Base-by-base conservation (phyloP, 2,888 invertebrate species). In the Noctua comes region DNA sequence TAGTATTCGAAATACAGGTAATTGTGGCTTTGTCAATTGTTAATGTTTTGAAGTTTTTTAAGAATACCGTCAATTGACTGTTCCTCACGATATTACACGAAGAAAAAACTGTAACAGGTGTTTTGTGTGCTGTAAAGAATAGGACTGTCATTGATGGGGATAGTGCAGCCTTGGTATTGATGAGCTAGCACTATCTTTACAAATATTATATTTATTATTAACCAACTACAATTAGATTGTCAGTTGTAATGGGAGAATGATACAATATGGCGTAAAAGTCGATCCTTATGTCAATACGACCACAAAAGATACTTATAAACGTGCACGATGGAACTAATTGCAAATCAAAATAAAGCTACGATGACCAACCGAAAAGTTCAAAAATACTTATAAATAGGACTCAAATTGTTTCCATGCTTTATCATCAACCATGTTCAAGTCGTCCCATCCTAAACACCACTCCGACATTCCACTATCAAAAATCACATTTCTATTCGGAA, bases 401-500 rank as follows among this genome's bases (percentile, higher is more conserved):
- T 36, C 0, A 4, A 7, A 4, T 31, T 21, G 6, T 13, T 13
- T 73, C 11, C 24, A 31, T 21, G 4, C 7, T 65, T 11, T 27
- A 3, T 43, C 66, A 73, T 48, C 3, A 27, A 21, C 5, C 36
- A 24, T 13, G 18, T 48, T 31, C 6, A 59, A 54, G 21, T 24
- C 10, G 7, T 54, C 46, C 10, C 18, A 27, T 69, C 24, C 13
- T 78, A 69, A 78, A 69, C 54, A 54, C n/a, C 31, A 57, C 24
- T 75, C 18, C 48, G 6, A 51, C 27, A 78, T 77, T n/a, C 46
- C 54, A 76, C 73, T 72, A 84, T 76, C 46, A 71, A 80, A 62
- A 62, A 71, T 71, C 51, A 80, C 65, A 76, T 80, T 66, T 73
- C 31, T 80, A 51, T 76, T 64, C 65, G 27, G 51, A 43, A 80